A percentile compares a stretch with the other conserved stretches of the same genome.
Evolutionary conservation across 2,113 vertebrate genomes (phyloP).

Genomic region (Pelvicachromis taeniatus): DNA sequence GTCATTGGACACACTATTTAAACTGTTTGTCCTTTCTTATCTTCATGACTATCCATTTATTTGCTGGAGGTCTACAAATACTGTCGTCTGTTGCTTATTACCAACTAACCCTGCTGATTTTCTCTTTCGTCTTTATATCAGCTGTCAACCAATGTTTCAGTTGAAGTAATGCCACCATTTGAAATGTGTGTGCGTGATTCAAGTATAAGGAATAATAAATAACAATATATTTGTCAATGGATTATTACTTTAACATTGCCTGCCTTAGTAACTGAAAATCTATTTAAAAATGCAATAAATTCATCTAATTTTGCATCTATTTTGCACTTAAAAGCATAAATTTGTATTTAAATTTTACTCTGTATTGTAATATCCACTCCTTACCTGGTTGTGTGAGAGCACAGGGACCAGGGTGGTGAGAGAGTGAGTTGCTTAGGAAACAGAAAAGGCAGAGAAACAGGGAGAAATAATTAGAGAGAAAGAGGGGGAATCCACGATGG

Average conservation of each 20-base stretch:
- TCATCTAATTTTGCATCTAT: background rate
- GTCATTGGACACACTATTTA: background rate
- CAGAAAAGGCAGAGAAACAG: background rate
- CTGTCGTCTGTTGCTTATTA: background rate
- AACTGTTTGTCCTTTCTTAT: background rate
- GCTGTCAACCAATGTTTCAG: background rate
- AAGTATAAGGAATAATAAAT: background rate
- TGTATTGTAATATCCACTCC: background rate
- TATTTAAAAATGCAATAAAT: background rate
- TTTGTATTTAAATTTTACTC: background rate
- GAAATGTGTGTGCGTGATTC: background rate
- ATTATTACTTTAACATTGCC: background rate
- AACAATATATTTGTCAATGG: background rate
- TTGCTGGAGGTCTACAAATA: background rate
- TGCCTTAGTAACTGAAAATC: background rate
- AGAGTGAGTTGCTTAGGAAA: background rate
- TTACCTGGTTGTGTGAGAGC: background rate
- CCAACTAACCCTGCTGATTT: background rate
- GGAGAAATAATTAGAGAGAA: conserved; percentile 11
- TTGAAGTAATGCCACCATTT: background rate
- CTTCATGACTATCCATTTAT: background rate
- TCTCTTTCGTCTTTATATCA: background rate
- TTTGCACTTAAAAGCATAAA: background rate
- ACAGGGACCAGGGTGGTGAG: background rate
- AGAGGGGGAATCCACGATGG: background rate